phyloP scores from a whole-genome alignment of 2,888 invertebrate genomes.

The Clepsis dumicolana region DNA sequence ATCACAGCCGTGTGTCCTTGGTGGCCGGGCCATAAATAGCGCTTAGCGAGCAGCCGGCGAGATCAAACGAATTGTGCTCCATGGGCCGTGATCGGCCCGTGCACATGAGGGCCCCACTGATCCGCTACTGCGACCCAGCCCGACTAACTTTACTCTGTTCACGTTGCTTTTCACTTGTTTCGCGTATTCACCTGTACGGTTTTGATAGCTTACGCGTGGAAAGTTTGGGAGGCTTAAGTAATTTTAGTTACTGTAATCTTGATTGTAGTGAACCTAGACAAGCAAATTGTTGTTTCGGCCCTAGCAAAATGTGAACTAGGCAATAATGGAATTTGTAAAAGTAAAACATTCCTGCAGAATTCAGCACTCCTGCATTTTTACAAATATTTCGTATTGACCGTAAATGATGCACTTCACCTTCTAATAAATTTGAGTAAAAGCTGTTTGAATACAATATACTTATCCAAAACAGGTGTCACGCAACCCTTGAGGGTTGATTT shows the following conservation, averaged over 20 bases:
- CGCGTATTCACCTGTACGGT: constrained; percentile 29
- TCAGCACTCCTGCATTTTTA: too few relatives aligned
- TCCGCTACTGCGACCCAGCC: constrained; percentile 50
- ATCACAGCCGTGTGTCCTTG: constrained; percentile 73
- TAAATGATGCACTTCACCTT: too few relatives aligned
- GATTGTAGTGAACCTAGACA: too few relatives aligned
- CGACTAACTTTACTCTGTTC: constrained; percentile 36
- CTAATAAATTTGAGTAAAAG: too few relatives aligned
- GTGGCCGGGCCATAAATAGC: constrained; percentile 75
- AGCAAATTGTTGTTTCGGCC: too few relatives aligned
- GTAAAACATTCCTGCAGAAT: too few relatives aligned
- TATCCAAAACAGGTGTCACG: too few relatives aligned
- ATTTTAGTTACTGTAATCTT: background rate
- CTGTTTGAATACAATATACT: too few relatives aligned
- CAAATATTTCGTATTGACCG: too few relatives aligned
- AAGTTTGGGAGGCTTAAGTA: background rate
- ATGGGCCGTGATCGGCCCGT: constrained; percentile 77
- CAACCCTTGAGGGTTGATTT: too few relatives aligned
- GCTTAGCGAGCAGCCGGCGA: constrained; percentile 71
- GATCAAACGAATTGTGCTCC: constrained; percentile 84
- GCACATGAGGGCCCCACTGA: constrained; percentile 75
- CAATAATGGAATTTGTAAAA: too few relatives aligned
- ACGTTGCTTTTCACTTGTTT: constrained; percentile 42
- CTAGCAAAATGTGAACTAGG: too few relatives aligned
- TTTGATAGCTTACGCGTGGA: constrained; percentile 22